These are phyloP conservation scores for Casuarius casuarius DNA, from an alignment of 2,113 vertebrate genomes.

Conservation along the genomic window DNA sequence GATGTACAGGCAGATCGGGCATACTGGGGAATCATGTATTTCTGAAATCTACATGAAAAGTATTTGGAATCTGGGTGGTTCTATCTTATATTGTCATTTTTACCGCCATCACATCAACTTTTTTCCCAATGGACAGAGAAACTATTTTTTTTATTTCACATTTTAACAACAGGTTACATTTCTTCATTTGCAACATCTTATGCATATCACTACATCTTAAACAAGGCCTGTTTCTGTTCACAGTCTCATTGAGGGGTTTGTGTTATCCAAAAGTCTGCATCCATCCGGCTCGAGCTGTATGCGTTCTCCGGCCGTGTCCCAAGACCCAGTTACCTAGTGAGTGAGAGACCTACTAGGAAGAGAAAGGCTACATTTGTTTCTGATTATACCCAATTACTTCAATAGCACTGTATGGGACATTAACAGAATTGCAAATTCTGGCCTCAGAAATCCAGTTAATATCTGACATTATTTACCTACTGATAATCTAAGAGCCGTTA, in stretches of 20 bases:
- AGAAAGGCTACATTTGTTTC: background rate
- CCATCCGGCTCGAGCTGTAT: background rate
- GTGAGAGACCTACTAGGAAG: background rate
- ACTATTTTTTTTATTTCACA: rapidly evolving
- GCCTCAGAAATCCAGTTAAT: background rate
- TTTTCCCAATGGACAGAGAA: background rate
- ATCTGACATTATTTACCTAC: slow-evolving; percentile 24
- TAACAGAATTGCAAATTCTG: background rate
- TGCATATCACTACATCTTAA: background rate
- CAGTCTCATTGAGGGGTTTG: background rate
- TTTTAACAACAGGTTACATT: background rate
- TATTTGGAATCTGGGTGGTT: background rate
- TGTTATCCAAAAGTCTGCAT: background rate
- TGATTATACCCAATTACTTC: background rate
- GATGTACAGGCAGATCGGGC: slow-evolving; percentile 29
- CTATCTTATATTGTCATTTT: background rate
- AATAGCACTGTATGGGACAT: background rate
- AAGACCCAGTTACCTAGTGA: background rate
- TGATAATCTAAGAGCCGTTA: background rate
- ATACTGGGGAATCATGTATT: background rate
- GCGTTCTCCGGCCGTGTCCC: background rate
- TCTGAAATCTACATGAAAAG: background rate
- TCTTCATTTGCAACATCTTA: background rate
- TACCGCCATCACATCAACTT: background rate
- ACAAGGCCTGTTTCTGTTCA: background rate